These are phyloP conservation scores for Oncorhynchus keta DNA, from an alignment of 2,113 vertebrate species.

Conservation along the genomic window DNA sequence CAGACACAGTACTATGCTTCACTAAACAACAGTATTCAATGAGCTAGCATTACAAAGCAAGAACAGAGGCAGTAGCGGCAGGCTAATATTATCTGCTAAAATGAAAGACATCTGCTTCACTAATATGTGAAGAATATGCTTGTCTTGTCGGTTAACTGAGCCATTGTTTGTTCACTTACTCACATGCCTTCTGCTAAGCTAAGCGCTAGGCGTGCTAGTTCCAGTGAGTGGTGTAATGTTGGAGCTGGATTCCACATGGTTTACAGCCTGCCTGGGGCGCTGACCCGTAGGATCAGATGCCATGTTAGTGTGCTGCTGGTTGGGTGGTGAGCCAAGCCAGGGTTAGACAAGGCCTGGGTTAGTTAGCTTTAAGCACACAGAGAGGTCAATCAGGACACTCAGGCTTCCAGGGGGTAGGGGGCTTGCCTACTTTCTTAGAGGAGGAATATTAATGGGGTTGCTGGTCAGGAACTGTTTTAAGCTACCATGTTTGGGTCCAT, in stretches of 20 bases:
- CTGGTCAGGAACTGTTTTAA: not conserved
- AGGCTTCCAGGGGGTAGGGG: no score
- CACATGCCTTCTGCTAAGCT: not conserved
- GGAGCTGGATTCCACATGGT: not conserved
- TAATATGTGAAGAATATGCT: not conserved
- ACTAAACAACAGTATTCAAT: slow-evolving; percentile 5
- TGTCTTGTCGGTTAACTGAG: not conserved
- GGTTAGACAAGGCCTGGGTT: not conserved
- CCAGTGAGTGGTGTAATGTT: not conserved
- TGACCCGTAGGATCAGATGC: not conserved
- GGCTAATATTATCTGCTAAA: not conserved
- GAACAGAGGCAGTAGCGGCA: not conserved
- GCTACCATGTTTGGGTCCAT: not conserved
- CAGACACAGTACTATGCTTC: not conserved
- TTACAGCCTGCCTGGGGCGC: not conserved
- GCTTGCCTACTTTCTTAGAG: no score
- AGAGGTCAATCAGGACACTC: no score
- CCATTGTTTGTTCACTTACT: not conserved
- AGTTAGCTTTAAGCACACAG: not conserved
- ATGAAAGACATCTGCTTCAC: not conserved
- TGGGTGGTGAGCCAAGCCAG: not conserved
- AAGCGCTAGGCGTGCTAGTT: not conserved
- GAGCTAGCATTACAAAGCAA: not conserved
- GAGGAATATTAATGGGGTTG: not conserved
- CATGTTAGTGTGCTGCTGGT: not conserved